These are phyloP conservation scores for Eciton burchellii DNA, from an alignment of 1,140 invertebrate genomes.

Conservation along the genomic window DNA sequence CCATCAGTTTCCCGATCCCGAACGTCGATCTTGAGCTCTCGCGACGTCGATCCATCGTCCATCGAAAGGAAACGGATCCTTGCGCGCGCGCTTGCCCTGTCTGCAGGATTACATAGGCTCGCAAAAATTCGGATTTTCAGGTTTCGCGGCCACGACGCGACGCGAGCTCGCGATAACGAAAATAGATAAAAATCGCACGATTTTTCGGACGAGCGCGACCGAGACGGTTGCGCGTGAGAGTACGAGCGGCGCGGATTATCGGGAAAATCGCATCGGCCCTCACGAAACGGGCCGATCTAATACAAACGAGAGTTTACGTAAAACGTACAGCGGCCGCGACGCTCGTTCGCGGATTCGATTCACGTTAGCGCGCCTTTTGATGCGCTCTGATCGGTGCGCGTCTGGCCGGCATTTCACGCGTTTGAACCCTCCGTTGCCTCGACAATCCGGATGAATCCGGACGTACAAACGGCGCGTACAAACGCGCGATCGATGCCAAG, in stretches of 20 bases:
- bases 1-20: background rate
- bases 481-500: slow-evolving; percentile 44
- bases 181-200: slow-evolving; percentile 34
- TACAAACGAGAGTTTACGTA: slow-evolving; percentile 55
- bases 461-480: slow-evolving; percentile 26
- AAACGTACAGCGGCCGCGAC: slow-evolving; percentile 46
- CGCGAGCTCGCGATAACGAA: no score
- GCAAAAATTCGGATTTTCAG: no score
- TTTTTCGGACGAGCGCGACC: no score
- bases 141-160: no score
- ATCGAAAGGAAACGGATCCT: background rate
- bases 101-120: no score
- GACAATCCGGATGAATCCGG: slow-evolving; percentile 11
- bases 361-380: slow-evolving; percentile 50
- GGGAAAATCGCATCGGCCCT: slow-evolving; percentile 53
- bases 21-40: background rate
- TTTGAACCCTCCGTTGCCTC: background rate
- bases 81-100: no score
- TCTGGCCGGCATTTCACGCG: slow-evolving; percentile 47
- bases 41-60: background rate
- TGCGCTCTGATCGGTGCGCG: slow-evolving; percentile 35
- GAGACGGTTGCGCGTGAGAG: slow-evolving; percentile 50
- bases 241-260: slow-evolving; percentile 56
- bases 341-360: slow-evolving; percentile 58
- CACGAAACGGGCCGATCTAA: slow-evolving; percentile 52